Conservation (phyloP, 2,888 invertebrate genomes). For the Parapristionchus giblindavisi region DNA sequence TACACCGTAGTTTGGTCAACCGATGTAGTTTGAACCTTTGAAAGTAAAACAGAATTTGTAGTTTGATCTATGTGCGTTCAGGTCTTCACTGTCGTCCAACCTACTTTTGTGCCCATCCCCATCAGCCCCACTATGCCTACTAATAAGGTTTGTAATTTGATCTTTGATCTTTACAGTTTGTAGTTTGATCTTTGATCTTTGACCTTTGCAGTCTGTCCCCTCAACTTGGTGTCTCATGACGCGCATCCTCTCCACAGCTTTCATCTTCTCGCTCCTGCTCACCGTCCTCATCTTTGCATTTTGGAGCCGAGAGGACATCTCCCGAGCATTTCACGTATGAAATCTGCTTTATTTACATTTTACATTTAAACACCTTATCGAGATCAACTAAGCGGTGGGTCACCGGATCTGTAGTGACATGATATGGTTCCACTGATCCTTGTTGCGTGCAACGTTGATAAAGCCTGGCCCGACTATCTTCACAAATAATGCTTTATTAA, state of each 20-base stretch:
- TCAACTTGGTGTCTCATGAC: constrained; percentile 29
- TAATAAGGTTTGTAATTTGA: constrained; percentile 2
- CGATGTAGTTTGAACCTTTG: too few species aligned
- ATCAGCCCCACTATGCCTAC: constrained; percentile 12
- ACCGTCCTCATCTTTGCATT: constrained; percentile 9
- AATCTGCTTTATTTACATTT: too few species aligned
- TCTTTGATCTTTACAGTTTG: not conserved
- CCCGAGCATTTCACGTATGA: not conserved
- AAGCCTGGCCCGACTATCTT: too few species aligned
- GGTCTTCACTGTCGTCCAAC: constrained; percentile 37
- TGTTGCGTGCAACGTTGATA: too few species aligned
- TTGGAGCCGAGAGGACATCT: constrained; percentile 6
- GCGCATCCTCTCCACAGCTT: constrained; percentile 4
- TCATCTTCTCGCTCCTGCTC: constrained; percentile 17
- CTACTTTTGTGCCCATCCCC: constrained; percentile 35
- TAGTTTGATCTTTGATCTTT: not conserved
- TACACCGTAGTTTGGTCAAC: not conserved
- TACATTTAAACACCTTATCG: too few species aligned
- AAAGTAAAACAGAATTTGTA: too few species aligned
- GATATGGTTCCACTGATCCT: too few species aligned
- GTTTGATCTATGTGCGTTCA: constrained; percentile 3
- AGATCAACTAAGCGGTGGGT: too few species aligned
- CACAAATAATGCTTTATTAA: too few species aligned
- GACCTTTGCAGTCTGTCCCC: constrained; percentile 3
- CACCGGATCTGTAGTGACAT: too few species aligned